Percentiles rank a stretch among this genome's conserved stretches.
These are phyloP conservation scores for Bombus fervidus DNA, from an alignment of 1,140 invertebrate genomes.

Conservation along the genomic window DNA sequence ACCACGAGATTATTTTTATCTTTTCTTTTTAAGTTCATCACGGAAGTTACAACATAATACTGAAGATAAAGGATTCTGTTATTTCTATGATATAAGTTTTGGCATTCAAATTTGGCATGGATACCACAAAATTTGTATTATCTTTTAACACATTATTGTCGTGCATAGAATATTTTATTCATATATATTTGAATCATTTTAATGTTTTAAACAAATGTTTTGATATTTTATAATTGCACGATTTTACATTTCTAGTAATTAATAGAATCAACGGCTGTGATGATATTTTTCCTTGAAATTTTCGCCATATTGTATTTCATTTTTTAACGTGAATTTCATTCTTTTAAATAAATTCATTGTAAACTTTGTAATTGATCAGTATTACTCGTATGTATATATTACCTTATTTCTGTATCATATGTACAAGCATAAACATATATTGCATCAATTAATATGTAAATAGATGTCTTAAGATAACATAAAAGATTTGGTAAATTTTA, in stretches of 20 bases:
- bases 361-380: conserved; percentile 31
- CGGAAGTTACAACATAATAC: not conserved
- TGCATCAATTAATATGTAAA: not conserved
- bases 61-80: not conserved
- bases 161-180: conserved; percentile 2
- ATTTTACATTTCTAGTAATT: not conserved
- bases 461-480: not conserved
- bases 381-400: conserved; percentile 23
- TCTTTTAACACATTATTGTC: not conserved
- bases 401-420: not conserved
- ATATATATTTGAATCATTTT: not conserved
- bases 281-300: conserved; percentile 32
- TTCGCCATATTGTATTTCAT: conserved; percentile 24
- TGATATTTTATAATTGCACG: not conserved
- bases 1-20: conserved; percentile 18
- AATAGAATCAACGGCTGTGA: conserved; percentile 45
- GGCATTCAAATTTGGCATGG: not conserved
- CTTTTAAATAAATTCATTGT: conserved; percentile 36
- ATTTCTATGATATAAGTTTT: not conserved
- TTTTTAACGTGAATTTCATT: conserved; percentile 21
- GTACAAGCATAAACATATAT: not conserved
- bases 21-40: not conserved
- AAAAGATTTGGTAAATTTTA: not conserved
- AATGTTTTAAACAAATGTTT: not conserved
- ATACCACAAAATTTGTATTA: not conserved